Conservation (phyloP, 2,888 invertebrate species). For the Pollenia griseotomentosa region DNA sequence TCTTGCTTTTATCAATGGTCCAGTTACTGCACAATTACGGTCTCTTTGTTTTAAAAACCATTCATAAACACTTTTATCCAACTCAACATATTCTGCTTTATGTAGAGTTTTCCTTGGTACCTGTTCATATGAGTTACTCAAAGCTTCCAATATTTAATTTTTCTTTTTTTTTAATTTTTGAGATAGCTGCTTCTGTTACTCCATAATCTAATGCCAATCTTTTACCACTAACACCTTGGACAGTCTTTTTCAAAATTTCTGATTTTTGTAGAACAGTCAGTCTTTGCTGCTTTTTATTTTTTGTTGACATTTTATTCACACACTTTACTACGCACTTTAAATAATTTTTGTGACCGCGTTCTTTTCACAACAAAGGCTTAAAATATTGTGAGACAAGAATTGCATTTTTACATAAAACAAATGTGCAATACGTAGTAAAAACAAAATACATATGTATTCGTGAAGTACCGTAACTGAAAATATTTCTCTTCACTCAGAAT, state of each 20-base stretch:
- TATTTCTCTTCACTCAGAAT: too few relatives aligned
- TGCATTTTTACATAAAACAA: too few relatives aligned
- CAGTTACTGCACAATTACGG: slow-evolving; percentile 55
- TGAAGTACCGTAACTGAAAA: too few relatives aligned
- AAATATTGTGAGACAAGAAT: too few relatives aligned
- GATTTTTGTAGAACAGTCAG: neutral
- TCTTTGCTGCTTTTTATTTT: neutral
- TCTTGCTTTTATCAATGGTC: slow-evolving; percentile 60
- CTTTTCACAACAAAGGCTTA: too few relatives aligned
- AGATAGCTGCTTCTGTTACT: slow-evolving; percentile 56
- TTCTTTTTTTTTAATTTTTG: slow-evolving; percentile 45
- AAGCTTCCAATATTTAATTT: slow-evolving; percentile 36
- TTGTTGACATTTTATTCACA: slow-evolving; percentile 12
- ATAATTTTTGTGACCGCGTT: too few relatives aligned
- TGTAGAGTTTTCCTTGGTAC: slow-evolving; percentile 43
- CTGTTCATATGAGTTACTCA: slow-evolving; percentile 43
- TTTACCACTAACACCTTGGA: slow-evolving; percentile 18
- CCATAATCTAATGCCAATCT: slow-evolving; percentile 48
- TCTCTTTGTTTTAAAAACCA: slow-evolving; percentile 56
- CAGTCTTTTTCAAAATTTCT: slow-evolving; percentile 11
- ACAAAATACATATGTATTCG: too few relatives aligned
- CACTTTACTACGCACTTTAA: slow-evolving; percentile 9
- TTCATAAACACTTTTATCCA: slow-evolving; percentile 39
- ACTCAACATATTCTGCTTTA: slow-evolving; percentile 42
- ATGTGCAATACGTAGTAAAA: too few relatives aligned